These are phyloP conservation scores for Cosmorhoe ocellata DNA, from an alignment of 2,888 invertebrate genomes.

Conservation along the genomic window DNA sequence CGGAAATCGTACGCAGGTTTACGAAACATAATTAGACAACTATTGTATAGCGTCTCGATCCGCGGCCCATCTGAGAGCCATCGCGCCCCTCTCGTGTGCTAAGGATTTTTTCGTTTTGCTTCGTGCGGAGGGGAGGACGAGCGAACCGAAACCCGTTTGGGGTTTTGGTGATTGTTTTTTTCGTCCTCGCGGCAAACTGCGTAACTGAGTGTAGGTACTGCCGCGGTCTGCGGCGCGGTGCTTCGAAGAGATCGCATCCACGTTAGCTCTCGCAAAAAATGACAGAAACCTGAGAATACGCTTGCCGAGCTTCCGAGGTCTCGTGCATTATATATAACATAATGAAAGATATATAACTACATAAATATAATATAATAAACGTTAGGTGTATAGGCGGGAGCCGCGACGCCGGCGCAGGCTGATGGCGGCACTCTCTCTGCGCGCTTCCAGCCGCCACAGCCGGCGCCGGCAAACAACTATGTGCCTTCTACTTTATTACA, in stretches of 20 bases:
- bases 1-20: slow-evolving; percentile 39
- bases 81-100: slow-evolving; percentile 55
- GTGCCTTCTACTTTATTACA: slow-evolving; percentile 78
- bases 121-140: slow-evolving; percentile 67
- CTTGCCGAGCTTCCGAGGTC: slow-evolving; percentile 66
- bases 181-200: slow-evolving; percentile 58
- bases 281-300: slow-evolving; percentile 54
- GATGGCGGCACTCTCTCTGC: slow-evolving; percentile 46
- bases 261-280: slow-evolving; percentile 64
- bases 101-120: slow-evolving; percentile 69
- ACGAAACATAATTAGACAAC: slow-evolving; percentile 46
- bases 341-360: slow-evolving; percentile 53
- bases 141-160: slow-evolving; percentile 68
- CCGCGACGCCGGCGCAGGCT: slow-evolving; percentile 41
- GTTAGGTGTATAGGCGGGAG: slow-evolving; percentile 27
- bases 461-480: slow-evolving; percentile 53
- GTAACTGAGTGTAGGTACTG: slow-evolving; percentile 46
- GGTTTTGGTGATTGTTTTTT: slow-evolving; percentile 77
- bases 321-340: slow-evolving; percentile 54
- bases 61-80: slow-evolving; percentile 60
- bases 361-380: slow-evolving; percentile 30
- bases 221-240: slow-evolving; percentile 52
- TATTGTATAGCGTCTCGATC: slow-evolving; percentile 56
- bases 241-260: slow-evolving; percentile 52
- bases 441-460: slow-evolving; percentile 59